Evolutionary conservation across 2,113 vertebrate species (phyloP), one percentile per base, ranked within the genome.

Genomic region (Salvelinus namaycush): DNA sequence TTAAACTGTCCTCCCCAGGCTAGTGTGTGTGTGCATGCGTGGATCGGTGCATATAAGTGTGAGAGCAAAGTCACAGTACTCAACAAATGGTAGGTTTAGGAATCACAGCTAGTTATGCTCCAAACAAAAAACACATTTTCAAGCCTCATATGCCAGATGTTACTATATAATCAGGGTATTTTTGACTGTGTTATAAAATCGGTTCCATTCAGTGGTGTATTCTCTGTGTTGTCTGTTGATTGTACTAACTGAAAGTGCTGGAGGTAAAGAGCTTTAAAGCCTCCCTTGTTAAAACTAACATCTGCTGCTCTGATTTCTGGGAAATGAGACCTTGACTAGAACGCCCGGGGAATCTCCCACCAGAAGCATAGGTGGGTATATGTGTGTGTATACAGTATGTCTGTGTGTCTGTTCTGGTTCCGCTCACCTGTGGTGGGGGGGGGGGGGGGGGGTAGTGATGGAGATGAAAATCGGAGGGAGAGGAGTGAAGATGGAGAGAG

Each of bases 101-200:
- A n/a, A 20, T 22, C 22, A 24, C 4, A 64, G 20, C 5, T n/a
- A 64, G 7, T 24, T 18, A n/a, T 3, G 20, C 22, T 22, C 16
- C 9, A 24, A 29, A 44, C 73, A 67, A 1, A 85, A 87, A 87
- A 86, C 80, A 83, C 69, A 79, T 68, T 82, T 81, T 73, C 7
- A 13, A 82, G 18, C 14, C 54, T 20, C 54, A 57, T 57, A 44
- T 44, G 9, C 39, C 39, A 44, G 54, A 20, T 57, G 18, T 44
- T 57, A 57, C 14, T 57, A 57, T 14, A 20, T 20, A 20, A 57
- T 57, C 20, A 57, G 6, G 20, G 13, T 14, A 20, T 57, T 57
- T 57, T 8, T 18, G 6, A 44, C 11, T 44, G 54, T 57, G 54
- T 57, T 57, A 18, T 18, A 57, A 57, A 14, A 57, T 57, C 54